Percentiles rank a stretch among this genome's conserved stretches.
Evolutionary conservation across 1,140 invertebrate genomes (phyloP).

Genomic region (Neuroterus valhalla): DNA sequence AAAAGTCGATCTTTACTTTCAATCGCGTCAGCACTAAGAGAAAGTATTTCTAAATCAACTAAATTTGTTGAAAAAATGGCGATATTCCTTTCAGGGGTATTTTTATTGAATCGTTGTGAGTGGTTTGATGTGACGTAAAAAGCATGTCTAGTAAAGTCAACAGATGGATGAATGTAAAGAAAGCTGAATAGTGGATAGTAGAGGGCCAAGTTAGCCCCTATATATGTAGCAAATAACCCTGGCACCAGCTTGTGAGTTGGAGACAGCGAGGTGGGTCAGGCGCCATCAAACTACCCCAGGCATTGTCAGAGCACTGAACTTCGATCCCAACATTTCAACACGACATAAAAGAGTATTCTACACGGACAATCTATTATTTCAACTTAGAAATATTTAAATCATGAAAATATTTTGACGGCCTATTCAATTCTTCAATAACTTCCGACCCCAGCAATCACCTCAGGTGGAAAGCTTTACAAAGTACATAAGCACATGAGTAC

Average conservation of each 20-base stretch:
- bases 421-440: too few species aligned
- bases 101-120: not conserved
- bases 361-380: not conserved
- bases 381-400: not conserved
- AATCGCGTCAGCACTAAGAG: too few species aligned
- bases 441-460: too few species aligned
- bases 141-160: not conserved
- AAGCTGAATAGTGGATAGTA: not conserved
- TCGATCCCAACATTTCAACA: not conserved
- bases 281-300: slow-evolving; percentile 26
- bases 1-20: too few species aligned
- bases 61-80: not conserved
- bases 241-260: slow-evolving; percentile 32
- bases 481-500: too few species aligned
- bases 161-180: slow-evolving; percentile 11
- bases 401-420: too few species aligned
- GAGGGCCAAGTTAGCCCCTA: not conserved
- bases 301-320: slow-evolving; percentile 10
- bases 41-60: not conserved
- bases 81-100: not conserved
- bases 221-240: not conserved
- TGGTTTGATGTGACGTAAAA: not conserved
- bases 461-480: too few species aligned
- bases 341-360: not conserved
- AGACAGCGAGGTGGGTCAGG: slow-evolving; percentile 31